These are phyloP conservation scores for Eupithecia abbreviata DNA, from an alignment of 2,888 invertebrate species.

Conservation along the genomic window DNA sequence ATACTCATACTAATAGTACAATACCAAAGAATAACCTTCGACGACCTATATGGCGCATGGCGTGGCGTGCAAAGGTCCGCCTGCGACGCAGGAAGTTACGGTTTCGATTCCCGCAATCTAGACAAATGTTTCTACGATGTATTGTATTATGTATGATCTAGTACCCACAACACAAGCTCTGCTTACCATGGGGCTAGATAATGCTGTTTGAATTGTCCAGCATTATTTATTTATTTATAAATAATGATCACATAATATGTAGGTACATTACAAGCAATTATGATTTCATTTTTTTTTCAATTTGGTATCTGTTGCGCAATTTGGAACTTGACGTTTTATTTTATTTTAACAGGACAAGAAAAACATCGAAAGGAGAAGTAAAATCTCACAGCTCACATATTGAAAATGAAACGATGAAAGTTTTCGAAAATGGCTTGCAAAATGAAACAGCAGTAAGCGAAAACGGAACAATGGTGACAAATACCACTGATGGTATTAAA, in stretches of 20 bases:
- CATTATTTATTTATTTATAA: too few relatives aligned
- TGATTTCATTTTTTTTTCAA: not conserved
- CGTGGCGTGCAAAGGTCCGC: too few relatives aligned
- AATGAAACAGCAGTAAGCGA: not conserved
- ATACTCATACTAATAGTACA: not conserved
- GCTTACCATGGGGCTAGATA: too few relatives aligned
- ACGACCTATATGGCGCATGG: too few relatives aligned
- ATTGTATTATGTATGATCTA: too few relatives aligned
- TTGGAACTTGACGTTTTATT: not conserved
- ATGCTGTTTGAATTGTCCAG: too few relatives aligned
- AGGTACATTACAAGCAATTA: not conserved
- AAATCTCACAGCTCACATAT: not conserved
- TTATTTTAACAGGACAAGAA: not conserved
- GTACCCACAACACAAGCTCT: too few relatives aligned
- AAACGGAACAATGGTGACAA: not conserved
- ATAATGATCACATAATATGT: too few relatives aligned
- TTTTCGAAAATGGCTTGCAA: not conserved
- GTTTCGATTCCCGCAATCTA: too few relatives aligned
- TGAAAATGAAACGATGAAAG: not conserved
- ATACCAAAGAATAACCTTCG: not conserved
- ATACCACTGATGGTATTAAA: not conserved
- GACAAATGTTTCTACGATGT: too few relatives aligned
- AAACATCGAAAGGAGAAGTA: not conserved
- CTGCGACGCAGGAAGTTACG: too few relatives aligned
- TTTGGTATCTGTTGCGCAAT: not conserved